Evolutionary conservation across 2,797 vertebrate species (phyloP), one percentile per base, ranked within the genome.

Genomic region (Gallinago stenura): DNA sequence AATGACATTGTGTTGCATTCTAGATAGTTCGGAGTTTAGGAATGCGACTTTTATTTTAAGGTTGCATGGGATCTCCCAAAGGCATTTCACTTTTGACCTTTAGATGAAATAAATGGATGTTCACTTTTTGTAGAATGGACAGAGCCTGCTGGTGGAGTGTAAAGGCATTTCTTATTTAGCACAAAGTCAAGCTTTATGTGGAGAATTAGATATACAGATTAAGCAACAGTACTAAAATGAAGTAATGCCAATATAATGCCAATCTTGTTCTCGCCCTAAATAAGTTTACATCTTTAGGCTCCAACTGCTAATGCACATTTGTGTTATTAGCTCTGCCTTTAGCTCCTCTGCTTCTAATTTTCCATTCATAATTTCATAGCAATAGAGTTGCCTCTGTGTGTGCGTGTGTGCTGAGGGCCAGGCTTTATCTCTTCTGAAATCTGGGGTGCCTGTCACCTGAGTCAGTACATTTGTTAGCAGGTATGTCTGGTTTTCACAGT

Each of bases 11-110:
- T 98, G 92, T 76, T 93, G 56, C 26, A 83, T 93, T 97, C 96
- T 96, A 97, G 97, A 97, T 97, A 97, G 95, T 96, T 95, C 30
- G 64, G 91, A 84, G 69, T 95, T 96, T 82, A 95, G 97, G 98
- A 98, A 97, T 98, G 97, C 4, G 96, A 96, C 97, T 98, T 98
- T 98, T 98, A 98, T 98, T 98, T 98, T 98, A 97, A 97, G 97
- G 97, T 97, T 98, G 90, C 95, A 97, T 95, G 83, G 97, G 93
- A 96, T 95, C 95, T 97, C 97, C 96, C 95, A 96, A 94, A 97
- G 95, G 95, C 97, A 97, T 97, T 98, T 98, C 83, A 91, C 98
- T 97, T 97, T 93, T 98, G 98, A 98, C 98, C 97, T 98, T 98
- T 98, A 86, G 73, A 54, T 91, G 97, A 82, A 97, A 72, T 90